phyloP scores from a whole-genome alignment of 2,888 invertebrate genomes.

The Acleris emargana region DNA sequence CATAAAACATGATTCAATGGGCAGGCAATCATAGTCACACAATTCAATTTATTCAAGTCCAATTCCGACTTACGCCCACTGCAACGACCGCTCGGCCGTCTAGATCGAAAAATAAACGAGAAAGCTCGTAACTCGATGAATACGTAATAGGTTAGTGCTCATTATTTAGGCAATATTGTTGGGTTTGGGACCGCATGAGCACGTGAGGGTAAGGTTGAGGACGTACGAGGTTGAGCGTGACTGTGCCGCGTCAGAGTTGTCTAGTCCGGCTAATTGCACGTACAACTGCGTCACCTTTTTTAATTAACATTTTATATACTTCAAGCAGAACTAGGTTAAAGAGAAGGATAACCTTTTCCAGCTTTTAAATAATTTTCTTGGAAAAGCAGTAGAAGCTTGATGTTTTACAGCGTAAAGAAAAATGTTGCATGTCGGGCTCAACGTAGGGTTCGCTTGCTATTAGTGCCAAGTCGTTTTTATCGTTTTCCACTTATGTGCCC shows the following conservation, averaged over 20 bases:
- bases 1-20: slow-evolving; percentile 60
- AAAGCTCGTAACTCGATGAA: slow-evolving; percentile 64
- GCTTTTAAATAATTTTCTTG: too few species aligned
- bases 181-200: slow-evolving; percentile 1
- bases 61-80: slow-evolving; percentile 67
- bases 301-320: too few species aligned
- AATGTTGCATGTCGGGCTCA: too few species aligned
- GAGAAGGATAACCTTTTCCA: too few species aligned
- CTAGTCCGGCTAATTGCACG: background rate
- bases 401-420: too few species aligned
- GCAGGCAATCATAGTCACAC: slow-evolving; percentile 65
- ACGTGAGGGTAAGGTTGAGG: slow-evolving; percentile 23
- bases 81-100: slow-evolving; percentile 60
- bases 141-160: slow-evolving; percentile 52
- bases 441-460: too few species aligned
- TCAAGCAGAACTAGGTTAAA: too few species aligned
- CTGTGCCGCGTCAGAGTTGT: slow-evolving; percentile 3
- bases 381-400: too few species aligned
- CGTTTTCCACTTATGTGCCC: too few species aligned
- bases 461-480: too few species aligned
- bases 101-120: slow-evolving; percentile 64
- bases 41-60: slow-evolving; percentile 74
- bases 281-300: too few species aligned
- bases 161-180: slow-evolving; percentile 38
- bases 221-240: slow-evolving; percentile 2